Base-by-base conservation (phyloP, 2,888 invertebrate genomes). In the Drosophila glabriapex region DNA sequence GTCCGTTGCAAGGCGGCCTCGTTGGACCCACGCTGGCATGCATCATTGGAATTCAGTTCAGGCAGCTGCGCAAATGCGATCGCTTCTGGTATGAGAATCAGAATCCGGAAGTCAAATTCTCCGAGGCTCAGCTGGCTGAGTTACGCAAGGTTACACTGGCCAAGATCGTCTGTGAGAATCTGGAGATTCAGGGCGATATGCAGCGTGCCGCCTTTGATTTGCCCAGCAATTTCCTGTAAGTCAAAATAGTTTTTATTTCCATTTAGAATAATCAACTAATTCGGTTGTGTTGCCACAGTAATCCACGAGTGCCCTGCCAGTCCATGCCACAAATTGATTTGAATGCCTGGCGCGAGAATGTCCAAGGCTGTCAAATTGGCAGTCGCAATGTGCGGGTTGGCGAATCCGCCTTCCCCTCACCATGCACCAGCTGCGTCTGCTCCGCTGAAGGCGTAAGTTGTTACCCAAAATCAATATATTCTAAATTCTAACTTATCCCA, bases 21-120 rank as follows among this genome's bases (percentile, higher is more conserved):
- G 97, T 99, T 0, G 99, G 99, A 5, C 99, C 99, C 0, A 99
- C 99, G 0, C 97, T 99, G 91, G 98, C 98, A 19, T 97, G 98
- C 91, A 97, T 99, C 87, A 98, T 99, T 84, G 99, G 98, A 63
- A 97, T 97, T 61, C 99, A 99, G 94, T 99, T 99, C 94, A 94
- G 97, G 63, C 97, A 97, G 90, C 94, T 97, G 60, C 95, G 98
- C 82, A 97, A 97, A 91, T 99, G 99, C 91, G 99, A 99, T 94
- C 94, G 99, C 83, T 99, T 97, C 94, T 99, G 98, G 98, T 99
- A 98, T 92, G 98, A 98, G 93, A 98, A 97, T 76, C 96, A 96
- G 82, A 96, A 97, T 91, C 94, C 96, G 0, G 95, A 95, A 4
- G 95, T 97, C 0, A 95, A 96, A 46, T 98, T 98, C 93, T 96